Evolutionary conservation across 2,888 invertebrate species (phyloP).

Genomic region (Drosophila siamana): DNA sequence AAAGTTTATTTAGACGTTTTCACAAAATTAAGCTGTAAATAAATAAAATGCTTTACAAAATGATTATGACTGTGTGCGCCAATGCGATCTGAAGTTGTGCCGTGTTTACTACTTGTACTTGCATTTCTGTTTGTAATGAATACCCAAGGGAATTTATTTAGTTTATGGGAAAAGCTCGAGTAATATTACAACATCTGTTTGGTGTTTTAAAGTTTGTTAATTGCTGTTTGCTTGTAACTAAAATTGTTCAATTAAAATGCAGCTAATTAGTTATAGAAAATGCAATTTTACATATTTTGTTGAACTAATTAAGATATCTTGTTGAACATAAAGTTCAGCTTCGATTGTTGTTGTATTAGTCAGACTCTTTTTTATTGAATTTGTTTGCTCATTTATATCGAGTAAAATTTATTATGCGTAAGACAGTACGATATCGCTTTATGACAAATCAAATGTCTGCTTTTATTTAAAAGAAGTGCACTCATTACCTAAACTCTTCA

Average conservation of each 20-base stretch:
- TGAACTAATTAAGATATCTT: not conserved
- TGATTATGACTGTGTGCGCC: slow-evolving; percentile 30
- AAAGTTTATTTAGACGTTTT: slow-evolving; percentile 53
- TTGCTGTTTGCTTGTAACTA: not conserved
- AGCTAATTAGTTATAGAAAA: not conserved
- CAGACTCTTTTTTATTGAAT: not conserved
- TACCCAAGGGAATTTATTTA: not conserved
- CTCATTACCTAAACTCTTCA: too few relatives aligned
- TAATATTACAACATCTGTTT: slow-evolving; percentile 25
- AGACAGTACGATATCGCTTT: too few relatives aligned
- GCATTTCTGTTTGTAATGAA: not conserved
- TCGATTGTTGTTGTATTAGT: not conserved
- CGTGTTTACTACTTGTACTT: not conserved
- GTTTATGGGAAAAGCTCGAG: slow-evolving; percentile 4
- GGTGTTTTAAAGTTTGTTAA: not conserved
- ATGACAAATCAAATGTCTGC: too few relatives aligned
- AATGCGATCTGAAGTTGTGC: not conserved
- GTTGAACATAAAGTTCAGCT: too few relatives aligned
- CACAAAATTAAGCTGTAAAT: slow-evolving; percentile 52
- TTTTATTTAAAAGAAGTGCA: too few relatives aligned
- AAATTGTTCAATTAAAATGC: too few relatives aligned
- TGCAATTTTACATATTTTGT: not conserved
- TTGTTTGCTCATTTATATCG: too few relatives aligned
- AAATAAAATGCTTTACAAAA: slow-evolving; percentile 56
- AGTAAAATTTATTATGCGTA: too few relatives aligned